Base-by-base conservation (phyloP, 2,797 vertebrate genomes). In the Enteromius trimaculatus region DNA sequence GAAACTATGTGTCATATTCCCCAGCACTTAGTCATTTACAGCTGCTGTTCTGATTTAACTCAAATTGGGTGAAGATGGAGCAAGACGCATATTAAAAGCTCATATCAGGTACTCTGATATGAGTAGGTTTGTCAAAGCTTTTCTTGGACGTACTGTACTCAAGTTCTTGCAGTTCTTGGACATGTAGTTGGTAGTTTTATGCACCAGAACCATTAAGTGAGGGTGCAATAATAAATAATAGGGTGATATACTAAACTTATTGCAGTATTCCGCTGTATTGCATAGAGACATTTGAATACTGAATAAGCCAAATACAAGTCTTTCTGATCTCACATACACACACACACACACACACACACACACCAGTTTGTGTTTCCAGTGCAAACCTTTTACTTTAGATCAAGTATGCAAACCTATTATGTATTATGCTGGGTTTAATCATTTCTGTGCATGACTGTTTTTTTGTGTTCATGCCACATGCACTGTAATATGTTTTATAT, bases 1-100 rank as follows among this genome's bases (percentile, higher is more conserved):
- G 80, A 81, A 81, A 53, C 70, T 29, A 64, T 64, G 44, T 51
- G 58, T 82, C 58, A 42, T 75, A 51, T 82, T 75, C 58, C 34
- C 65, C 39, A 49, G 21, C 29, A 17, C 29, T 49, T 74, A 39
- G 70, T 37, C 70, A 64, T 72, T 65, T 62, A 53, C 16, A 65
- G 47, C 42, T 62, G 44, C 58, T 82, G 44, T 29, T 26, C n/a
- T 21, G 16, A 37, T 75, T 74, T 65, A 53, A 39, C 42, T 19
- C 0, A 74, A 13, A 81, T 29, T 23, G 29, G 29, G 44, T 37
- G 58, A 75, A 16, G 29, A 64, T 19, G 47, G 44, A 53, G 44
- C 31, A 44, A 62, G 17, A 8, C 37, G 19, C 37, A 11, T 47
- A 29, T 23, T 29, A 26, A 44, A 44, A 14, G 55, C 76, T 16